Percentiles rank a stretch among this genome's conserved stretches.
phyloP scores from a whole-genome alignment of 2,888 invertebrate species.

The Ypsolopha sequella region DNA sequence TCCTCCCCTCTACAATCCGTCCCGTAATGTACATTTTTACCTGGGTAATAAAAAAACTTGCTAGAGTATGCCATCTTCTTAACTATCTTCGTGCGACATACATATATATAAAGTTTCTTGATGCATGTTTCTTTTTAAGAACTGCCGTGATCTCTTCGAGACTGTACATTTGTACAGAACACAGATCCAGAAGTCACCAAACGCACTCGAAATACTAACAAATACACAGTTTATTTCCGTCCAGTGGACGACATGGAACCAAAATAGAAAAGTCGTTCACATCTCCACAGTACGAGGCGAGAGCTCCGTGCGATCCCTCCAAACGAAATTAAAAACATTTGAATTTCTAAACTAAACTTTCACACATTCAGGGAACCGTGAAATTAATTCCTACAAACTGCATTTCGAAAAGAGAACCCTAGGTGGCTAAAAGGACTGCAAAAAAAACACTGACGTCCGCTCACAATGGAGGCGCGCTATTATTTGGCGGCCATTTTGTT shows the following conservation, averaged over 20 bases:
- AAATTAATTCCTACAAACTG: slow-evolving; percentile 12
- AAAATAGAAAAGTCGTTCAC: slow-evolving; percentile 65
- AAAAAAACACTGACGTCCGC: slow-evolving; percentile 14
- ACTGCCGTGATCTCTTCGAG: too few relatives aligned
- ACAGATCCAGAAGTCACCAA: not conserved
- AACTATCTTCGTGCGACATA: too few relatives aligned
- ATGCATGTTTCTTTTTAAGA: too few relatives aligned
- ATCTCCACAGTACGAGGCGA: slow-evolving; percentile 31
- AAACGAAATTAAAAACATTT: slow-evolving; percentile 17
- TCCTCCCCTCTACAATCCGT: too few relatives aligned
- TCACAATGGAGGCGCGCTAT: slow-evolving; percentile 27
- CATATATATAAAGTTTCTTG: too few relatives aligned
- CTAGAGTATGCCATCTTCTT: too few relatives aligned
- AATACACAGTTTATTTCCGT: slow-evolving; percentile 52
- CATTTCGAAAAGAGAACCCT: slow-evolving; percentile 3
- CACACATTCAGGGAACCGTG: slow-evolving; percentile 12
- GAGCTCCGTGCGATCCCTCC: slow-evolving; percentile 41
- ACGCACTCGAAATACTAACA: not conserved
- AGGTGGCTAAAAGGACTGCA: not conserved
- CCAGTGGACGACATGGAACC: slow-evolving; percentile 38
- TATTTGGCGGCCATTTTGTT: slow-evolving; percentile 53
- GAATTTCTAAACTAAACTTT: not conserved
- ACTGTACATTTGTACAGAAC: not conserved
- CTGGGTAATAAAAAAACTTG: too few relatives aligned
- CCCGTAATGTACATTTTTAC: too few relatives aligned